Conservation (phyloP, 2,888 invertebrate species). For the Netelia virgata region DNA sequence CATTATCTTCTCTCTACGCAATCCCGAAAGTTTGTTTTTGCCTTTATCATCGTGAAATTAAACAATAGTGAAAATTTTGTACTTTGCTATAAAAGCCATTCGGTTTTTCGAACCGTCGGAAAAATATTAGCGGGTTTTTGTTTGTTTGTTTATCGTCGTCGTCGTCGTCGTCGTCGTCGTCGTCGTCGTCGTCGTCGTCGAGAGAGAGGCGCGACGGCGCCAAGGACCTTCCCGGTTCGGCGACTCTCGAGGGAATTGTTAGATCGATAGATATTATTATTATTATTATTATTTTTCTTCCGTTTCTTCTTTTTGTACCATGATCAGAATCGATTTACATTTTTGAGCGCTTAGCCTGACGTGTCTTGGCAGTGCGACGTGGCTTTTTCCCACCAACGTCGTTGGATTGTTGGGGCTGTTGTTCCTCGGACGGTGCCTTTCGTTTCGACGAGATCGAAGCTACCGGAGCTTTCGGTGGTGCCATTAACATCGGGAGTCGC, state of each 20-base stretch:
- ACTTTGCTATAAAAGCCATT: slow-evolving; percentile 72
- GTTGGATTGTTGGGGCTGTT: slow-evolving; percentile 58
- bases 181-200: neutral
- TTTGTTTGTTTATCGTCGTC: no score
- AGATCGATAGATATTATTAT: slow-evolving; percentile 64
- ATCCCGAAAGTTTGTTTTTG: slow-evolving; percentile 54
- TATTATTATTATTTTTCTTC: slow-evolving; percentile 9
- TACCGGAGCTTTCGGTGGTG: slow-evolving; percentile 81
- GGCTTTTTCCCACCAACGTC: slow-evolving; percentile 73
- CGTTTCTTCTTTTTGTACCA: slow-evolving; percentile 48
- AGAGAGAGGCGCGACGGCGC: neutral
- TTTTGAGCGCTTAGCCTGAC: slow-evolving; percentile 83
- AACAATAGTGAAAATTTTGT: slow-evolving; percentile 80
- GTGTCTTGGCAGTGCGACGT: slow-evolving; percentile 81
- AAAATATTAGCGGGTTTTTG: slow-evolving; percentile 9
- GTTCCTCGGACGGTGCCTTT: slow-evolving; percentile 75
- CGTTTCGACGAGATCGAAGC: slow-evolving; percentile 80
- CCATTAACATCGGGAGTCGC: slow-evolving; percentile 78
- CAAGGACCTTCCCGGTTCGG: slow-evolving; percentile 5
- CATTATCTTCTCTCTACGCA: slow-evolving; percentile 64
- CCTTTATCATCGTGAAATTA: slow-evolving; percentile 57
- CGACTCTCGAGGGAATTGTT: slow-evolving; percentile 61
- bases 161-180: neutral
- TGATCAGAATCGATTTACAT: slow-evolving; percentile 78
- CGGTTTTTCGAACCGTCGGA: slow-evolving; percentile 52